Conservation (phyloP, 2,888 invertebrate genomes). For the Glyphotaelius pellucidus region DNA sequence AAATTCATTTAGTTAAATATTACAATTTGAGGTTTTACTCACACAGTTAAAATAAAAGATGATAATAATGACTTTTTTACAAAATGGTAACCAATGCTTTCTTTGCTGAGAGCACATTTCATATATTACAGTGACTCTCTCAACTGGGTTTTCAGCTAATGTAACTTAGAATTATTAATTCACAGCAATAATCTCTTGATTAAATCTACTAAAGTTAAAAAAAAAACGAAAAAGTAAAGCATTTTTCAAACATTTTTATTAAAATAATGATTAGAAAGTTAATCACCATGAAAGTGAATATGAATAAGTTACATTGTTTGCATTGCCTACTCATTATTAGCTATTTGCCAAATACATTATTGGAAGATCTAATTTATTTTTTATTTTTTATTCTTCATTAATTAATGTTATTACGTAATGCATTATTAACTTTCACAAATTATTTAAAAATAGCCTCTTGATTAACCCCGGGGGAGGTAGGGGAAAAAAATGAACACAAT, state of each 20-base stretch:
- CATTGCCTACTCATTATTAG: not conserved
- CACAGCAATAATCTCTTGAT: not conserved
- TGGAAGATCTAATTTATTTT: not conserved
- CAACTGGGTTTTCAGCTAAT: not conserved
- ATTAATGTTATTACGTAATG: not conserved
- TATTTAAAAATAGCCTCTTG: not conserved
- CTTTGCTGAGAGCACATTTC: too few relatives aligned
- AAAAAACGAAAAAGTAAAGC: not conserved
- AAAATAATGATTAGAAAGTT: constrained; percentile 4
- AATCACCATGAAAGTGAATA: not conserved
- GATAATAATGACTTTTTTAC: too few relatives aligned
- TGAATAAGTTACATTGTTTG: not conserved
- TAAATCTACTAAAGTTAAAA: not conserved
- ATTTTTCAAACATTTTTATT: not conserved
- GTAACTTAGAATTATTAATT: not conserved
- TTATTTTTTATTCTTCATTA: too few relatives aligned
- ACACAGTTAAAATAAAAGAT: too few relatives aligned
- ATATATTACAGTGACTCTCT: not conserved
- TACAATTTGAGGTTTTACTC: too few relatives aligned
- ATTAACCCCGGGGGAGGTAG: not conserved
- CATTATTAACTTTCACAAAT: not conserved
- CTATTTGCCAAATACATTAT: not conserved
- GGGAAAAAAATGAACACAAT: not conserved
- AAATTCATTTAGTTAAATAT: too few relatives aligned
- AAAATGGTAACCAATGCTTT: not conserved